phyloP scores from a whole-genome alignment of 2,888 invertebrate genomes.

The Caenorhabditis sinica region DNA sequence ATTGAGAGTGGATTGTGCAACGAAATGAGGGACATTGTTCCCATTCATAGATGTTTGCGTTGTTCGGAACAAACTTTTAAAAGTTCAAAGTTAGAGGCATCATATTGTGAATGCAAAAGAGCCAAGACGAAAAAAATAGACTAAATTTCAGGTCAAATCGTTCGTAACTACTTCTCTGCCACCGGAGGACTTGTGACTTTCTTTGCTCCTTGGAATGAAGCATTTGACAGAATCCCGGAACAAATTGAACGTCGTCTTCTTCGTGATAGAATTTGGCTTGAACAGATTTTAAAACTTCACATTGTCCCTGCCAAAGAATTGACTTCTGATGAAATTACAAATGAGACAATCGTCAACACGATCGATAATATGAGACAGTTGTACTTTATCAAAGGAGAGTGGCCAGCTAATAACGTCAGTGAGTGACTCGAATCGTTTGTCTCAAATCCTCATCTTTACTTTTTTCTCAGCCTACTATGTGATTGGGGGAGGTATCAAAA shows the following conservation, averaged over 20 bases:
- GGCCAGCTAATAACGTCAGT: constrained; percentile 84
- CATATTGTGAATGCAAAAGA: too few species aligned
- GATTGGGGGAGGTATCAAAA: constrained; percentile 83
- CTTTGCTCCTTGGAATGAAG: constrained; percentile 84
- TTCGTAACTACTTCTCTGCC: constrained; percentile 81
- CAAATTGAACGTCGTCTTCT: constrained; percentile 83
- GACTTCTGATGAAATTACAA: constrained; percentile 83
- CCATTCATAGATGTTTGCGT: too few species aligned
- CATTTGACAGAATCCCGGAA: constrained; percentile 84
- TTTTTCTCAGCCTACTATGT: constrained; percentile 83
- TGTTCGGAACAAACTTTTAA: too few species aligned
- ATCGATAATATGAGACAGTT: constrained; percentile 83
- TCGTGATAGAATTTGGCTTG: constrained; percentile 83
- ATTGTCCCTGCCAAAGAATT: constrained; percentile 84
- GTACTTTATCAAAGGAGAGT: constrained; percentile 83
- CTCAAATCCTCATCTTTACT: background rate
- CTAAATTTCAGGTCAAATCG: constrained; percentile 76
- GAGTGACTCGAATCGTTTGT: constrained; percentile 46
- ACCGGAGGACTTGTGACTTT: constrained; percentile 82
- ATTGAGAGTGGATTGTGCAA: too few species aligned
- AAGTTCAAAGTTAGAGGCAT: too few species aligned
- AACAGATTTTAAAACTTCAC: constrained; percentile 83
- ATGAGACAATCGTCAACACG: constrained; percentile 83
- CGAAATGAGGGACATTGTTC: too few species aligned
- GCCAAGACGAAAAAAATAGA: too few species aligned